Evolutionary conservation across 2,797 vertebrate genomes (phyloP).

Genomic region (Pseudochromis fuscus): DNA sequence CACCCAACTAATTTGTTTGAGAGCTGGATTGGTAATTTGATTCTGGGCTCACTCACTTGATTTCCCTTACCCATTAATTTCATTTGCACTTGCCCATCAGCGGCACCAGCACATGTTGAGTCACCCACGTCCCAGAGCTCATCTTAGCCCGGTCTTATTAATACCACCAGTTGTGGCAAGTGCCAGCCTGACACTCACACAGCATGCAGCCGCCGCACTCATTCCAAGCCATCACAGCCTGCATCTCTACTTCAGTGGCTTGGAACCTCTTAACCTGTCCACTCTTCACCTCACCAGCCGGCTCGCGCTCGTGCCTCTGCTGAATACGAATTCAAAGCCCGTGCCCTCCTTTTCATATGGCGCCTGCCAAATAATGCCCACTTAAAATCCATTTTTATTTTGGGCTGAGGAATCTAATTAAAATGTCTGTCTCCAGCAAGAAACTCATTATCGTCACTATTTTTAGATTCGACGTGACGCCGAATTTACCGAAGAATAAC

Average conservation of each 20-base stretch:
- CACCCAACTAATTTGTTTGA: conserved; percentile 88
- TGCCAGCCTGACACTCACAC: conserved; percentile 71
- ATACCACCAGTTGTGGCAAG: conserved; percentile 76
- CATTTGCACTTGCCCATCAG: conserved; percentile 87
- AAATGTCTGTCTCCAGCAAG: not conserved
- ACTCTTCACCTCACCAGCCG: conserved; percentile 65
- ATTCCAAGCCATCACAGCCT: conserved; percentile 58
- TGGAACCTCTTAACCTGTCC: conserved; percentile 79
- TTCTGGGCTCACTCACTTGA: conserved; percentile 87
- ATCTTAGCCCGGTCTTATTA: conserved; percentile 84
- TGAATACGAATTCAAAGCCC: conserved; percentile 53
- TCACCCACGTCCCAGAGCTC: conserved; percentile 85
- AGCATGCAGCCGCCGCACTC: conserved; percentile 59
- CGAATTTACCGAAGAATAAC: conserved; percentile 23
- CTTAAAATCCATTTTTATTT: conserved; percentile 26
- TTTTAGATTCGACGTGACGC: conserved; percentile 39
- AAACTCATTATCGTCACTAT: conserved; percentile 29
- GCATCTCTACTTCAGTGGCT: conserved; percentile 72
- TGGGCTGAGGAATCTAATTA: conserved; percentile 31
- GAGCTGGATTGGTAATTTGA: conserved; percentile 87
- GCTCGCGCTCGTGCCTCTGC: conserved; percentile 27
- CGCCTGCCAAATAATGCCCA: conserved; percentile 26
- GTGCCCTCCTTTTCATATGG: not conserved
- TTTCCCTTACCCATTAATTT: conserved; percentile 89
- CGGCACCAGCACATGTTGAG: conserved; percentile 82